Evolutionary conservation across 2,797 vertebrate genomes (phyloP).

Genomic region (Danionella dracula): DNA sequence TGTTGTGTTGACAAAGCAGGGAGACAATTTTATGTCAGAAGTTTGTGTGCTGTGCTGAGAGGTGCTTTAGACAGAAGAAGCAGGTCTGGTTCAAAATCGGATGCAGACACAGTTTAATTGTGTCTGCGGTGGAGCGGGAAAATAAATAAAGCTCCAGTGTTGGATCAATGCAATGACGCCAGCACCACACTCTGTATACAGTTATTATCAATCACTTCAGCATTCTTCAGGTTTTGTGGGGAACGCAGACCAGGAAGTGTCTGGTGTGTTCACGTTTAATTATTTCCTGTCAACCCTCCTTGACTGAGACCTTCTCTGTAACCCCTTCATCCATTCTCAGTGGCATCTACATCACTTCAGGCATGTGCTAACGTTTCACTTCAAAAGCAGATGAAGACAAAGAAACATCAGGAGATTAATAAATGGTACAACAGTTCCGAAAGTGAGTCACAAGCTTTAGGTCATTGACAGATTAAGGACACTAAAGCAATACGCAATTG

Average conservation of each 20-base stretch:
- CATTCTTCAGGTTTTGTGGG: conserved; percentile 53
- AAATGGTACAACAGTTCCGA: conserved; percentile 55
- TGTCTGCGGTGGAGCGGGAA: conserved; percentile 57
- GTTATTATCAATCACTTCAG: conserved; percentile 61
- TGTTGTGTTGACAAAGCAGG: not conserved
- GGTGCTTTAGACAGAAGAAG: conserved; percentile 41
- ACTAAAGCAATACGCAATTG: conserved; percentile 40
- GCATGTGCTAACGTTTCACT: conserved; percentile 29
- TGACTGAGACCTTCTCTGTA: conserved; percentile 4
- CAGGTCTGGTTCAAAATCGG: conserved; percentile 45
- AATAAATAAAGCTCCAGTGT: conserved; percentile 64
- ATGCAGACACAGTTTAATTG: conserved; percentile 59
- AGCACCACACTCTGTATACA: conserved; percentile 46
- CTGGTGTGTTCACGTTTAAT: conserved; percentile 60
- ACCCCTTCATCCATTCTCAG: conserved; percentile 1
- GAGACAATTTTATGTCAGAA: conserved; percentile 5
- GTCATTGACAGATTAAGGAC: conserved; percentile 64
- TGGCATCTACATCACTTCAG: conserved; percentile 29
- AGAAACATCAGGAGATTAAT: conserved; percentile 57
- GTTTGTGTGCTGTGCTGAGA: conserved; percentile 31
- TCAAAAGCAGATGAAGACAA: too few species aligned
- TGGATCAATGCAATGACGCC: conserved; percentile 54
- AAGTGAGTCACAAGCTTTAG: conserved; percentile 69
- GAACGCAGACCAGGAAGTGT: conserved; percentile 57
- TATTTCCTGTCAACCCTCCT: conserved; percentile 64